Evolutionary conservation across 2,113 vertebrate genomes (phyloP), one percentile per base, ranked within the genome.

Genomic region (Mus pahari): DNA sequence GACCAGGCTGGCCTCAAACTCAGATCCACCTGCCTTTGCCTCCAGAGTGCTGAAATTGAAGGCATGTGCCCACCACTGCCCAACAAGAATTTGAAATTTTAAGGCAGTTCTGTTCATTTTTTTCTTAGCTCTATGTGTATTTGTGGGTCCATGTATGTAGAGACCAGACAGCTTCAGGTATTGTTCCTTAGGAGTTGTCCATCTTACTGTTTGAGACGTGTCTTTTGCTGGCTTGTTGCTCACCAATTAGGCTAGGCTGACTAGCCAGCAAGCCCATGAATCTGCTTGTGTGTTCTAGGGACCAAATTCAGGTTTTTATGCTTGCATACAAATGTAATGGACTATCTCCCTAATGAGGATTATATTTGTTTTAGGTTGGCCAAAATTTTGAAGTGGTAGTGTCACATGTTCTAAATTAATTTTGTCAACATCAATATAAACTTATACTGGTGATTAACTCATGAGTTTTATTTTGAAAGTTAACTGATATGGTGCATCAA

Each of bases 401-500:
- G 86, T 91, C 53, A 62, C 36, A 26, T 24, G 20, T 62, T 93
- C 66, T 89, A 83, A 39, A 58, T 94, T 89, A 86, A 36, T 42
- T 48, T 88, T 92, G 5, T 91, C 68, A 53, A 55, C 26, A 89
- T 39, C 92, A 68, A 26, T 19, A 68, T 55, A 50, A 86, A 71
- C 50, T 53, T 58, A 74, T 70, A 36, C 7, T 31, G 60, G 53
- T 94, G 36, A 78, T 86, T 90, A 83, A 81, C 39, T 79, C n/a
- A 64, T 90, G 70, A 20, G 64, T 45, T 73, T 93, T 90, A 78
- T 81, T 81, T 92, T 96, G 55, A 78, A 75, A 94, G 62, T 66
- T 66, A 45, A 31, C 84, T 90, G 60, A 94, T 28, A 90, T 92
- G 48, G 39, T 53, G 0, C 11, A 28, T 94, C n/a, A 58, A 82